phyloP scores from a whole-genome alignment of 2,797 vertebrate species.

The Austrolebias charrua region DNA sequence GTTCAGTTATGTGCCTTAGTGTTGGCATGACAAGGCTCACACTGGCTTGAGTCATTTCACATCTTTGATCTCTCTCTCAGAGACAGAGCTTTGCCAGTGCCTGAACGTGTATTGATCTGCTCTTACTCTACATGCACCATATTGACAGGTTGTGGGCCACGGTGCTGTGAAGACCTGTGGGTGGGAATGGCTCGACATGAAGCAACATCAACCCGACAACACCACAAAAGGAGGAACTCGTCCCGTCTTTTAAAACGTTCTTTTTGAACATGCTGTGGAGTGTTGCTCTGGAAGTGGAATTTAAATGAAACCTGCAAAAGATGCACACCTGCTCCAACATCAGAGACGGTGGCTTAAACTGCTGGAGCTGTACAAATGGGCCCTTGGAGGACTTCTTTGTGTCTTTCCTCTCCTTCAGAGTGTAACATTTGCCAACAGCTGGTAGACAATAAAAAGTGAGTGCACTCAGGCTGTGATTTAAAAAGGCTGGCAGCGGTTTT shows the following conservation, averaged over 20 bases:
- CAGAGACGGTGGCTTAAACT: conserved; percentile 52
- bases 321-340: conserved; percentile 58
- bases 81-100: conserved; percentile 14
- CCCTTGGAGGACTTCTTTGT: conserved; percentile 63
- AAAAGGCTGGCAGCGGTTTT: conserved; percentile 60
- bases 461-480: conserved; percentile 46
- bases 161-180: conserved; percentile 28
- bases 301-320: conserved; percentile 48
- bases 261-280: conserved; percentile 10
- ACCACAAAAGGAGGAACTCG: conserved; percentile 4
- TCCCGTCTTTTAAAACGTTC: conserved; percentile 2
- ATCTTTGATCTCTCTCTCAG: conserved; percentile 31
- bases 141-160: conserved; percentile 44
- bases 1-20: conserved; percentile 19
- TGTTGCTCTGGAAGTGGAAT: conserved; percentile 45
- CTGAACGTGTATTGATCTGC: conserved; percentile 43
- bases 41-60: conserved; percentile 30
- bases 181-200: conserved; percentile 19
- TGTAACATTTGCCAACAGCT: conserved; percentile 72
- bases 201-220: conserved; percentile 36
- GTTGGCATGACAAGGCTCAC: conserved; percentile 17
- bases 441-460: conserved; percentile 69
- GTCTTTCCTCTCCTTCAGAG: conserved; percentile 60
- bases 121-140: conserved; percentile 34
- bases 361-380: conserved; percentile 68